These are phyloP conservation scores for Heliconius aoede DNA, from an alignment of 2,888 invertebrate genomes.

Conservation along the genomic window DNA sequence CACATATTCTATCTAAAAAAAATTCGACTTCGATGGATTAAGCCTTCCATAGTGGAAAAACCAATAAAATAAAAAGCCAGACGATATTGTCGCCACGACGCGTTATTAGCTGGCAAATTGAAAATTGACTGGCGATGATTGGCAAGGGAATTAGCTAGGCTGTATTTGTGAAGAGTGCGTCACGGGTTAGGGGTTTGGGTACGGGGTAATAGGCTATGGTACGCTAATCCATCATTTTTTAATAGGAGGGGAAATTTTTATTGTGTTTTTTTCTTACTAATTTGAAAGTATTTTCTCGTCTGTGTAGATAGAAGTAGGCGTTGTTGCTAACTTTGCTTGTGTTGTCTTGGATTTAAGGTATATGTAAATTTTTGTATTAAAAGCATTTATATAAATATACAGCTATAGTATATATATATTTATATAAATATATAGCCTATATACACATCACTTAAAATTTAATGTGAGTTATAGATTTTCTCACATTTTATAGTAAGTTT, in stretches of 20 bases:
- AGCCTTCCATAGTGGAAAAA: background rate
- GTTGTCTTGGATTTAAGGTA: too few relatives aligned
- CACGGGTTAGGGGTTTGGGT: too few relatives aligned
- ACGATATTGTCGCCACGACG: constrained; percentile 66
- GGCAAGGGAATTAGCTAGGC: constrained; percentile 81
- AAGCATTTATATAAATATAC: too few relatives aligned
- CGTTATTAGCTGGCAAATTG: constrained; percentile 82
- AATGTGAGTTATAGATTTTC: too few relatives aligned
- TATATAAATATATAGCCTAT: too few relatives aligned
- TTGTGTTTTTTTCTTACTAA: constrained; percentile 5
- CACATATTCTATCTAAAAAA: constrained; percentile 1
- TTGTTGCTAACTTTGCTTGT: too few relatives aligned
- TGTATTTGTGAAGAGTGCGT: constrained; percentile 47
- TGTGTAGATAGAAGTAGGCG: background rate
- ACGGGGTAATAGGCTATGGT: background rate
- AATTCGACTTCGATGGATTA: constrained; percentile 30
- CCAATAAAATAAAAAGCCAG: constrained; percentile 40
- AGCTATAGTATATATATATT: too few relatives aligned
- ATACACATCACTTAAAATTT: too few relatives aligned
- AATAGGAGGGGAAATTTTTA: constrained; percentile 5
- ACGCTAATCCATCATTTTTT: constrained; percentile 79
- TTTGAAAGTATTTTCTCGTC: background rate
- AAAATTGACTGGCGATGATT: constrained; percentile 82
- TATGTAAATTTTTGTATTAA: too few relatives aligned
- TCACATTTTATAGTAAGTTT: too few relatives aligned